phyloP scores from a whole-genome alignment of 2,888 invertebrate genomes.

The Harpalus rubripes region DNA sequence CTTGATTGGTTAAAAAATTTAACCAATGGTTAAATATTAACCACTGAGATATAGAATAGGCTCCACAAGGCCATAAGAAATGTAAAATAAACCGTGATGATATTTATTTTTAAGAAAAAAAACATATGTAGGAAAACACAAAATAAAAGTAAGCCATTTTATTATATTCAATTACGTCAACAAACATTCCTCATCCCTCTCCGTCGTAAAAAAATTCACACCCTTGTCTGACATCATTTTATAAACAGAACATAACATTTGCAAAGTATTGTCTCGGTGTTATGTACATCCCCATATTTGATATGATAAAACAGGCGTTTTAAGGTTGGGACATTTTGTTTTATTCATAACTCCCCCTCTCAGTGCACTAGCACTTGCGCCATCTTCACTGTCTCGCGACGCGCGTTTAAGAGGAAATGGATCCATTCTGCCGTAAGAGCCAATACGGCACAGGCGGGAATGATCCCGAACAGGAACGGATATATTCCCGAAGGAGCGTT shows the following conservation, averaged over 20 bases:
- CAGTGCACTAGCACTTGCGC: background rate
- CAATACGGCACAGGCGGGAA: conserved; percentile 58
- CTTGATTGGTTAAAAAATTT: too few relatives aligned
- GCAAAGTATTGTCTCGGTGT: background rate
- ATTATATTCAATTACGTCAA: background rate
- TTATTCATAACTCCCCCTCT: conserved; percentile 53
- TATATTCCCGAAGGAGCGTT: conserved; percentile 52
- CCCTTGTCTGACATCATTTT: background rate
- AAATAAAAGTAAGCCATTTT: background rate
- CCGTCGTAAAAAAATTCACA: background rate
- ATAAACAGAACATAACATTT: background rate
- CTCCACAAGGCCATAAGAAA: too few relatives aligned
- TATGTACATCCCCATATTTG: background rate
- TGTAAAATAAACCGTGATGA: too few relatives aligned
- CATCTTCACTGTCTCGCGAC: conserved; percentile 34
- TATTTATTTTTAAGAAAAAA: too few relatives aligned
- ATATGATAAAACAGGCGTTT: conserved; percentile 57
- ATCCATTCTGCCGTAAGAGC: conserved; percentile 64
- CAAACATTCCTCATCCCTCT: background rate
- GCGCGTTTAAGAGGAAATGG: conserved; percentile 66
- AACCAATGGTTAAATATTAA: too few relatives aligned
- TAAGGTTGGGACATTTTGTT: conserved; percentile 59
- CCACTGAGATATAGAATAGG: too few relatives aligned
- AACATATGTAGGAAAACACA: too few relatives aligned
- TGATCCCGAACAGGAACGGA: conserved; percentile 33